Evolutionary conservation across 2,113 vertebrate species (phyloP).

Genomic region (Cynocephalus volans): DNA sequence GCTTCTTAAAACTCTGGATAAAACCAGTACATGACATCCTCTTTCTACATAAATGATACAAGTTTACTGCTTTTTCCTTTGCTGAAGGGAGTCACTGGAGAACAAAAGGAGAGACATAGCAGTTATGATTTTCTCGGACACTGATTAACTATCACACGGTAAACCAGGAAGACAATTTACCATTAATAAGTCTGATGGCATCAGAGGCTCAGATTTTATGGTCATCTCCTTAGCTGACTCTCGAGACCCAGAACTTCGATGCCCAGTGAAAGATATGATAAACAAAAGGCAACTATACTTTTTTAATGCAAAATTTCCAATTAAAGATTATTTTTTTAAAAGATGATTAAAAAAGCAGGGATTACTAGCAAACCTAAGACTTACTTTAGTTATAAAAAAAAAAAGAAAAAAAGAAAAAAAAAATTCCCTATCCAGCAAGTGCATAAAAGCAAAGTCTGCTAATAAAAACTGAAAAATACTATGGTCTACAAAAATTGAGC

Average conservation of each 20-base stretch:
- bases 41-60: neutral
- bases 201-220: neutral
- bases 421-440: neutral
- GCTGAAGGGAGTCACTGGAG: neutral
- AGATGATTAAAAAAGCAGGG: neutral
- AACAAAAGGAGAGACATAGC: neutral
- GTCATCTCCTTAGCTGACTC: neutral
- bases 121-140: neutral
- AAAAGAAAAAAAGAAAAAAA: neutral
- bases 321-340: neutral
- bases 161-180: neutral
- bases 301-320: neutral
- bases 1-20: neutral
- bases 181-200: neutral
- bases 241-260: neutral
- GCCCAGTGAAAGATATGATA: neutral
- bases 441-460: conserved; percentile 1
- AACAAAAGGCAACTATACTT: neutral
- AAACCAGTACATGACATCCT: neutral
- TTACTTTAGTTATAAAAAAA: conserved; percentile 10
- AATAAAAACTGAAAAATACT: conserved; percentile 50
- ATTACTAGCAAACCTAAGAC: neutral
- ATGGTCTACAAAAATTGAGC: conserved; percentile 20
- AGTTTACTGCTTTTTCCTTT: neutral
- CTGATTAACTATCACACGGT: neutral